Percentiles rank a stretch among this genome's conserved stretches.
phyloP scores from a whole-genome alignment of 1,140 invertebrate species.

The Fopius arisanus region DNA sequence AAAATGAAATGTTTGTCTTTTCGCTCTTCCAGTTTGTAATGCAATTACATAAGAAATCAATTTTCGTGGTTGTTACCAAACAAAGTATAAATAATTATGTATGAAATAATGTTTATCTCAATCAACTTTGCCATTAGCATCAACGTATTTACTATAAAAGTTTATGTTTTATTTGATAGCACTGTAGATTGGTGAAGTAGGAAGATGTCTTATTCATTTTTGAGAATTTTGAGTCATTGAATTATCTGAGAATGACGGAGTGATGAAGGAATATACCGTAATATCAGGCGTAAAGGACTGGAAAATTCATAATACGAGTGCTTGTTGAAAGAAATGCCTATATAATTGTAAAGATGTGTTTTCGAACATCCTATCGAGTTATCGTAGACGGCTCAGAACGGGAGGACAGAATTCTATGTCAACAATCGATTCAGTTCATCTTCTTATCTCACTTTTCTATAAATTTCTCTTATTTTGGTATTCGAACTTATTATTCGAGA shows the following conservation, averaged over 20 bases:
- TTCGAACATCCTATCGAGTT: not conserved
- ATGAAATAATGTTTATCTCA: slow-evolving; percentile 24
- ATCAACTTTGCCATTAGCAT: slow-evolving; percentile 30
- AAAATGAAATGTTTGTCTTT: slow-evolving; percentile 5
- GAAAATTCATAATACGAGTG: no score
- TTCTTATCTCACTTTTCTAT: not conserved
- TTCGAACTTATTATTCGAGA: not conserved
- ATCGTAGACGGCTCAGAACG: not conserved
- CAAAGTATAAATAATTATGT: slow-evolving; percentile 15
- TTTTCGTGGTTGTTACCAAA: slow-evolving; percentile 26
- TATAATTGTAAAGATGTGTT: not conserved
- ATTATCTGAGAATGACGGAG: not conserved
- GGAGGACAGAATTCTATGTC: not conserved
- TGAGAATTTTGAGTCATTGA: not conserved
- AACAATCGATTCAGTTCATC: not conserved
- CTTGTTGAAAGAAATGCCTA: no score
- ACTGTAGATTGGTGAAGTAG: not conserved
- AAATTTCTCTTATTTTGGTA: not conserved
- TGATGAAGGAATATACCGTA: not conserved
- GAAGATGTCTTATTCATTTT: not conserved
- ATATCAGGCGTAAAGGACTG: no score
- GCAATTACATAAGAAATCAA: slow-evolving; percentile 1
- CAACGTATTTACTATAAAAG: slow-evolving; percentile 20
- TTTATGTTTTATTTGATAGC: not conserved
- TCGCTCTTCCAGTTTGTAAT: slow-evolving; percentile 18